phyloP scores from a whole-genome alignment of 2,113 vertebrate species.

The Steatornis caripensis region DNA sequence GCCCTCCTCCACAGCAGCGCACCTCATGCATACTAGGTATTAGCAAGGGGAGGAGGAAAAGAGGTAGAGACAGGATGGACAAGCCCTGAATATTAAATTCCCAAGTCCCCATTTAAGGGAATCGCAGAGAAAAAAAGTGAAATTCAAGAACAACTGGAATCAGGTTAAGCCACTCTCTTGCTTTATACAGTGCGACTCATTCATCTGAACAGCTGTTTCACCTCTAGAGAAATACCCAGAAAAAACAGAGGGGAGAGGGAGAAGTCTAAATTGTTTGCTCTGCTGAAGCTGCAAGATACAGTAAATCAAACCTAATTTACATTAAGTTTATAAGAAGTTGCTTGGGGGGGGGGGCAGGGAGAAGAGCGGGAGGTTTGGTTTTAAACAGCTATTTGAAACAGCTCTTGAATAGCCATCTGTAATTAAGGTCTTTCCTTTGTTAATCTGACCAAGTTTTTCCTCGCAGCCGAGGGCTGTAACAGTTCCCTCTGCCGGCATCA shows the following conservation, averaged over 20 bases:
- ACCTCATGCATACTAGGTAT: background rate
- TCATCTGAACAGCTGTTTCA: constrained; percentile 65
- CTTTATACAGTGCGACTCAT: constrained; percentile 34
- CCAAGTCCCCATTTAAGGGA: background rate
- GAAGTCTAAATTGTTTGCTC: constrained; percentile 38
- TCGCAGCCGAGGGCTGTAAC: background rate
- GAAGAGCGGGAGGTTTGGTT: background rate
- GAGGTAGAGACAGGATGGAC: constrained; percentile 16
- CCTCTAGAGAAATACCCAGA: constrained; percentile 50
- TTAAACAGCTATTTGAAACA: background rate
- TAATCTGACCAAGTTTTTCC: background rate
- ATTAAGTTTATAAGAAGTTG: background rate
- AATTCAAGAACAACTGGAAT: constrained; percentile 54
- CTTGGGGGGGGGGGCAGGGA: background rate
- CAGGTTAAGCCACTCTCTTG: constrained; percentile 25
- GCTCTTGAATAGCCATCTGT: background rate
- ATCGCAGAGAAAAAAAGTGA: background rate
- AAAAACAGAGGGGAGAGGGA: constrained; percentile 22
- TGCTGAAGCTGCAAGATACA: background rate
- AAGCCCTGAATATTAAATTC: constrained; percentile 37
- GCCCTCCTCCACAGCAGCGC: background rate
- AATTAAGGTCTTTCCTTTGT: constrained; percentile 35
- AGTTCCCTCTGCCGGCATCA: constrained; percentile 45
- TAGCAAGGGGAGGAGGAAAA: background rate
- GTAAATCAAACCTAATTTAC: constrained; percentile 21